These are phyloP conservation scores for Malacoraja senta DNA, from an alignment of 2,797 vertebrate genomes.

Conservation along the genomic window DNA sequence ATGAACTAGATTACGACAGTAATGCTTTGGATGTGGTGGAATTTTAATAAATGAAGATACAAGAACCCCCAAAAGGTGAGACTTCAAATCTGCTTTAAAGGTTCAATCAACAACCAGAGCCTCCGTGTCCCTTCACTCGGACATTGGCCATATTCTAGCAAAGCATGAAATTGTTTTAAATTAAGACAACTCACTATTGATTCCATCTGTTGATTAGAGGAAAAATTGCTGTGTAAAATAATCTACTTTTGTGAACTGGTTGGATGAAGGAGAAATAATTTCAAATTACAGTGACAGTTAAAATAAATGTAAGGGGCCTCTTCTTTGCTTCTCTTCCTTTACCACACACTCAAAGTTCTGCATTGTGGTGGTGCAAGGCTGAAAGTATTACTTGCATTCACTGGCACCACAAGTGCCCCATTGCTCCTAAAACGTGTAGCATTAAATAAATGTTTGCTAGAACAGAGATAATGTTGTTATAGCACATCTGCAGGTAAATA, in stretches of 20 bases:
- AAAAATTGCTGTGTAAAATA: conserved; percentile 11
- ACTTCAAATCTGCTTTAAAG: neutral
- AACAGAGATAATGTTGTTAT: neutral
- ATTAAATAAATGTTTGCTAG: conserved; percentile 4
- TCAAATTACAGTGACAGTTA: neutral
- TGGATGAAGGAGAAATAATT: neutral
- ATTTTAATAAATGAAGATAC: neutral
- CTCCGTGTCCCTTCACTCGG: neutral
- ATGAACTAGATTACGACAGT: neutral
- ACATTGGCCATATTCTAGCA: neutral
- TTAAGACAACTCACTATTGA: neutral
- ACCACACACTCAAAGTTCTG: conserved; percentile 1
- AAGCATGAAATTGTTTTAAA: neutral
- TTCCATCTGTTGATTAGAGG: neutral
- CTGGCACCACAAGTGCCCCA: neutral
- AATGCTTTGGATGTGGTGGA: neutral
- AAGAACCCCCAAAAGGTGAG: neutral
- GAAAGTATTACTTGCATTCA: neutral
- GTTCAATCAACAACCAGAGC: neutral
- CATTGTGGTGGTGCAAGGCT: neutral
- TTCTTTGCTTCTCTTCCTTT: neutral
- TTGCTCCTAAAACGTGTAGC: neutral
- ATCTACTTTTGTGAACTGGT: neutral
- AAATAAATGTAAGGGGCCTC: neutral
- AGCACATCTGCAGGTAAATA: neutral